Conservation (phyloP, 2,888 invertebrate genomes). For the Bimastos eiseni region DNA sequence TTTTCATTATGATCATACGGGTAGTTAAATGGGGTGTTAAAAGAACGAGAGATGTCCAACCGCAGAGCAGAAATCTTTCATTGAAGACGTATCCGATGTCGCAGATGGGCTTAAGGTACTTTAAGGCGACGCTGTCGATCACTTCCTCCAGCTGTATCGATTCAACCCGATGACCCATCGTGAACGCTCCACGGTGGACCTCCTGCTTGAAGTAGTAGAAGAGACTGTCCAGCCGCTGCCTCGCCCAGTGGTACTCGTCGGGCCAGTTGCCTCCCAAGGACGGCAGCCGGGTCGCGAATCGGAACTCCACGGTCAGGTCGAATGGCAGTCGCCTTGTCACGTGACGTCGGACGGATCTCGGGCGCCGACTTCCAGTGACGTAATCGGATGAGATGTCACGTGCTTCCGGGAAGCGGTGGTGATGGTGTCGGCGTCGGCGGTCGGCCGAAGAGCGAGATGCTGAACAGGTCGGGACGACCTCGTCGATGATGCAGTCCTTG, state of each 20-base stretch:
- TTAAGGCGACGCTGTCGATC: constrained; percentile 38
- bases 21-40: too few relatives aligned
- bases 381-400: not conserved
- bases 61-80: constrained; percentile 39
- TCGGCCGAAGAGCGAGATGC: not conserved
- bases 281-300: constrained; percentile 41
- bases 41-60: constrained; percentile 27
- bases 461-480: constrained; percentile 32
- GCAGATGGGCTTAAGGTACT: constrained; percentile 37
- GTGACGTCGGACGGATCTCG: not conserved
- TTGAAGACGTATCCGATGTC: constrained; percentile 43
- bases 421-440: not conserved
- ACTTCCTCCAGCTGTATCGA: constrained; percentile 31
- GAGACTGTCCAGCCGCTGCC: constrained; percentile 39
- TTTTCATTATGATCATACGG: too few relatives aligned
- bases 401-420: not conserved
- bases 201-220: constrained; percentile 41
- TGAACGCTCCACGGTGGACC: constrained; percentile 36
- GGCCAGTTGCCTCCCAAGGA: constrained; percentile 41
- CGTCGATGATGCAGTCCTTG: constrained; percentile 42
- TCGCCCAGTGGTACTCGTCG: constrained; percentile 43
- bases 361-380: not conserved
- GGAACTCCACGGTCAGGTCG: constrained; percentile 39
- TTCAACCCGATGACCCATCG: constrained; percentile 24
- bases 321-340: not conserved